These are phyloP conservation scores for Aphidius gifuensis DNA, from an alignment of 1,140 invertebrate species.

Conservation along the genomic window DNA sequence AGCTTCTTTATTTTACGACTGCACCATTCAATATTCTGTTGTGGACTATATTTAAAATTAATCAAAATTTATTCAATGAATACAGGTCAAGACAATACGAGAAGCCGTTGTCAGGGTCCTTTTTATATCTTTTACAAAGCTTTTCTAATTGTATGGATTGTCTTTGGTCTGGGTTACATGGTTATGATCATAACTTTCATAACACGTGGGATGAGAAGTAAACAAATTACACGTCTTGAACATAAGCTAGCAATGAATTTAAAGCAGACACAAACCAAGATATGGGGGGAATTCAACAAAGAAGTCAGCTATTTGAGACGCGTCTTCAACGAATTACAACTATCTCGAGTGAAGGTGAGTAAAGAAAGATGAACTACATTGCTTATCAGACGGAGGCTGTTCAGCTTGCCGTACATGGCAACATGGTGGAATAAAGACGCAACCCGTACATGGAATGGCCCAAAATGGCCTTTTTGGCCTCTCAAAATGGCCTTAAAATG, in stretches of 20 bases:
- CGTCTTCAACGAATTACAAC: slow-evolving; percentile 74
- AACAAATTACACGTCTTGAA: slow-evolving; percentile 71
- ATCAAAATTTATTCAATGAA: too few relatives aligned
- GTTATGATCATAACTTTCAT: slow-evolving; percentile 90
- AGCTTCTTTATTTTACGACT: too few relatives aligned
- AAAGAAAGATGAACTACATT: too few relatives aligned
- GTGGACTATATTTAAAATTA: too few relatives aligned
- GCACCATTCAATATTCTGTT: too few relatives aligned
- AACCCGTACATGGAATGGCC: too few relatives aligned
- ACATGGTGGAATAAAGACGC: too few relatives aligned
- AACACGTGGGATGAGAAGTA: slow-evolving; percentile 69
- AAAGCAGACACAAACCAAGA: slow-evolving; percentile 73
- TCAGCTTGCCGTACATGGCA: too few relatives aligned
- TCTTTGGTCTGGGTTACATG: slow-evolving; percentile 85
- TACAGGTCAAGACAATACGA: slow-evolving; percentile 50
- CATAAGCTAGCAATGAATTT: slow-evolving; percentile 72
- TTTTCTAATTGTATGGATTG: slow-evolving; percentile 80
- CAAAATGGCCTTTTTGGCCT: too few relatives aligned
- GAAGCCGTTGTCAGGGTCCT: slow-evolving; percentile 53
- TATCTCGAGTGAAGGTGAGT: slow-evolving; percentile 73
- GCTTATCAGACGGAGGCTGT: too few relatives aligned
- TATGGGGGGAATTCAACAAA: slow-evolving; percentile 73
- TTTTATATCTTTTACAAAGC: slow-evolving; percentile 70
- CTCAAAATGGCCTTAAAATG: too few relatives aligned
- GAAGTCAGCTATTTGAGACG: slow-evolving; percentile 71